Base-by-base conservation (phyloP, 1,140 invertebrate species). In the Zaprionus lachaisei region DNA sequence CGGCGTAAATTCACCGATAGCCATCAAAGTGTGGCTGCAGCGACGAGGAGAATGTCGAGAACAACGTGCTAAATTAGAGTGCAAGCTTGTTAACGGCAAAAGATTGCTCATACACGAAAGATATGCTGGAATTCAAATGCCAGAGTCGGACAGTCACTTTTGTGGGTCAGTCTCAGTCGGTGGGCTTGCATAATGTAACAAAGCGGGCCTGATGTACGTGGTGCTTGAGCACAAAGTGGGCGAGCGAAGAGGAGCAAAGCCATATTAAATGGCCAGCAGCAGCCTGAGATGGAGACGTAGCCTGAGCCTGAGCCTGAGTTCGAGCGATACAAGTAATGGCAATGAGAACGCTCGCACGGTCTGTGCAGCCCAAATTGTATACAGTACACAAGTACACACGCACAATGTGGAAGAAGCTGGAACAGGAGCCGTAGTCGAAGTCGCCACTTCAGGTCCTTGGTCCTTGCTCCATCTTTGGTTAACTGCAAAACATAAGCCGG, bases 401-500 rank as follows among this genome's bases (percentile, higher is more conserved):
- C 54, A 17, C 17, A 6, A 41, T 38, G 22, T 20, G 62, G 17
- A 31, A 11, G 28, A 15, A 47, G 26, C 51, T 31, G 55, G n/a
- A 22, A 31, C 22, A 17, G 55, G 17, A 54, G 71, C 15, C 38
- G 24, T 17, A 56, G 44, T 38, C 15, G 41, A n/a, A 44, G 41
- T 44, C 67, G 34, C 22, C 73, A 72, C 73, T 76, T 72, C 66
- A 74, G 47, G 22, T 62, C 41, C 65, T 34, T 61, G 72, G 15
- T 41, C 38, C 38, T 41, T 41, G 38, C 72, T 61, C 47, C 63
- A 47, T 72, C 64, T 80, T 76, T 80, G 86, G 85, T 90, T 89
- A 90, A 89, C 84, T 79, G 85, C 84, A 84, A 80, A 90, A 65
- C 85, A 89, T 89, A 89, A 89, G 85, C 84, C 79, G 76, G 72